phyloP scores from a whole-genome alignment of 2,888 invertebrate species.

The Nemurella pictetii region DNA sequence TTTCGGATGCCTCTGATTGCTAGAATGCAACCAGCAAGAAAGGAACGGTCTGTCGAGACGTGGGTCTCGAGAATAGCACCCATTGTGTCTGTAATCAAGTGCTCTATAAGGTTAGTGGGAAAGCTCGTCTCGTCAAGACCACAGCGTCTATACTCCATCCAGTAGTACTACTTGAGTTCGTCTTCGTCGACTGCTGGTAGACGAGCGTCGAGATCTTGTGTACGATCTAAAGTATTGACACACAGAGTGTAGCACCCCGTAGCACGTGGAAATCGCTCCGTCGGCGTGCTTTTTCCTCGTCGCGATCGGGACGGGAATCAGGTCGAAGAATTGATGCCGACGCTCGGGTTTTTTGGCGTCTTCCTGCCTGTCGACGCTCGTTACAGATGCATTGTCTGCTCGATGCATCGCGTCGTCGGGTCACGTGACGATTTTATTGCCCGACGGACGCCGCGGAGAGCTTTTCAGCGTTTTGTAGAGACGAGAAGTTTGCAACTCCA shows the following conservation, averaged over 20 bases:
- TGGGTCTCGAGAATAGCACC: not conserved
- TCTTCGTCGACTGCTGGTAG: not conserved
- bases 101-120: not conserved
- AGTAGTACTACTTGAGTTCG: not conserved
- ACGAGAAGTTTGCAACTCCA: not conserved
- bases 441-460: not conserved
- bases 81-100: not conserved
- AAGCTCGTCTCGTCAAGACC: not conserved
- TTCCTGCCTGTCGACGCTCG: not conserved
- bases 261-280: not conserved
- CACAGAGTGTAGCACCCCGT: not conserved
- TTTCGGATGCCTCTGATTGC: not conserved
- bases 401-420: not conserved
- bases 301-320: not conserved
- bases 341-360: not conserved
- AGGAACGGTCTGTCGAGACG: not conserved
- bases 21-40: not conserved
- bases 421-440: not conserved
- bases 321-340: not conserved
- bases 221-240: not conserved
- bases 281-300: not conserved
- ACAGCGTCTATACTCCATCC: not conserved
- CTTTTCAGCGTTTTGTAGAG: not conserved
- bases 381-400: not conserved
- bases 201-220: not conserved